Evolutionary conservation across 1,140 invertebrate genomes (phyloP), one percentile per base, ranked within the genome.

Genomic region (Panagrolaimus sp.): DNA sequence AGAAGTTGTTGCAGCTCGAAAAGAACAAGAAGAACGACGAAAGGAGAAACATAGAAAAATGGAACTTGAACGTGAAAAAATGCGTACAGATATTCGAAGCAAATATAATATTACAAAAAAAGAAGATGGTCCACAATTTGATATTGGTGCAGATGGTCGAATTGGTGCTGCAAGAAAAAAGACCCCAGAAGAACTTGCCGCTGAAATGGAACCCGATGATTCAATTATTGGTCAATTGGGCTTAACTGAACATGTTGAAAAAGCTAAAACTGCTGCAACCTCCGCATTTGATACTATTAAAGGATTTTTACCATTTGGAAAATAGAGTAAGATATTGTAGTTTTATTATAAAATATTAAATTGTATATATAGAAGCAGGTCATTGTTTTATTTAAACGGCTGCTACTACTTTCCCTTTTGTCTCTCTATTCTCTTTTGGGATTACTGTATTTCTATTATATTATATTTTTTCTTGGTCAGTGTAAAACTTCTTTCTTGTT

Each of bases 1-100:
- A 27, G 77, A 79, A 67, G 75, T 80, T 25, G 69, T 85, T n/a
- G 85, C 86, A 63, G 86, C 85, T 5, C 76, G 87, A 9, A 71
- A 83, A 68, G 86, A 87, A 72, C 83, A 83, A 63, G 86, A 87
- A 74, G 84, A 85, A 74, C 81, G 84, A 70, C 71, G 87, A 23
- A 85, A 85, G 72, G 85, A 87, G 69, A 87, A 87, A 73, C 86
- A 87, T 76, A 78, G 92, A 78, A 96, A 96, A 87, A 96, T 96
- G 92, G 94, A 98, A 85, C 92, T 93, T 78, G 93, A 97, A 85
- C 87, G 94, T 74, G 93, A 97, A 86, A 93, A 92, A 85, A 95
- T 98, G 92, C 88, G 94, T 83, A 92, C 95, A 85, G 91, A 92
- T 84, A 97, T 98, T 84, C 89, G 93, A 86, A 92, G 95, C 86